A percentile compares a stretch with the other conserved stretches of the same genome.
Conservation (phyloP, 2,888 invertebrate species). For the Ormyrus rosae region DNA sequence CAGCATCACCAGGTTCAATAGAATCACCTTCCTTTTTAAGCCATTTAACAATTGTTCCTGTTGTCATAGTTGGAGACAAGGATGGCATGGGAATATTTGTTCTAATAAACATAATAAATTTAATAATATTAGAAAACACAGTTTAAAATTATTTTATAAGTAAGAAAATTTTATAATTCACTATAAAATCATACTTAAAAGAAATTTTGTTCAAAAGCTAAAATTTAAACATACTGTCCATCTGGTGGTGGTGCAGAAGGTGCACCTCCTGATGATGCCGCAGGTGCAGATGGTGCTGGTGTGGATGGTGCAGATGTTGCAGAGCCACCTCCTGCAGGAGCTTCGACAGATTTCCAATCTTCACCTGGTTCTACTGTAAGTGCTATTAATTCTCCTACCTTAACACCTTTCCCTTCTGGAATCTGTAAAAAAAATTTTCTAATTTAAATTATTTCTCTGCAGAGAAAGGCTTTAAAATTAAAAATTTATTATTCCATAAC, state of each 20-base stretch:
- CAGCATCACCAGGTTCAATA: conserved; percentile 79
- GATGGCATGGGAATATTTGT: conserved; percentile 78
- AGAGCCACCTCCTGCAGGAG: conserved; percentile 64
- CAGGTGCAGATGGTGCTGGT: conserved; percentile 46
- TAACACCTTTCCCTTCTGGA: conserved; percentile 78
- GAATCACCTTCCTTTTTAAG: conserved; percentile 79
- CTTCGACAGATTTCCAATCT: conserved; percentile 79
- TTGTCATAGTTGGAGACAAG: conserved; percentile 81
- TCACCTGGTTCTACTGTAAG: conserved; percentile 80
- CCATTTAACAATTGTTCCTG: conserved; percentile 80
- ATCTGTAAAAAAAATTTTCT: conserved; percentile 65
- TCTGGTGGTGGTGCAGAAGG: conserved; percentile 62
- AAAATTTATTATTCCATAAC: conserved; percentile 25
- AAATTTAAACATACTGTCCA: conserved; percentile 68
- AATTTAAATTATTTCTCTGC: too few species aligned
- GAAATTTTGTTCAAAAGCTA: neutral
- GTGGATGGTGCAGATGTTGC: conserved; percentile 46
- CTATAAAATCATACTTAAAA: neutral
- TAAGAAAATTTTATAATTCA: neutral
- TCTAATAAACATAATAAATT: conserved; percentile 59
- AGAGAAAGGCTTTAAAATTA: too few species aligned
- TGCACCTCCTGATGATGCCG: conserved; percentile 52
- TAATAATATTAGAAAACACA: neutral
- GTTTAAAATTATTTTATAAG: neutral
- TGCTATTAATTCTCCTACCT: conserved; percentile 80